These are phyloP conservation scores for Syngnathus typhle DNA, from an alignment of 2,113 vertebrate species.

Conservation along the genomic window DNA sequence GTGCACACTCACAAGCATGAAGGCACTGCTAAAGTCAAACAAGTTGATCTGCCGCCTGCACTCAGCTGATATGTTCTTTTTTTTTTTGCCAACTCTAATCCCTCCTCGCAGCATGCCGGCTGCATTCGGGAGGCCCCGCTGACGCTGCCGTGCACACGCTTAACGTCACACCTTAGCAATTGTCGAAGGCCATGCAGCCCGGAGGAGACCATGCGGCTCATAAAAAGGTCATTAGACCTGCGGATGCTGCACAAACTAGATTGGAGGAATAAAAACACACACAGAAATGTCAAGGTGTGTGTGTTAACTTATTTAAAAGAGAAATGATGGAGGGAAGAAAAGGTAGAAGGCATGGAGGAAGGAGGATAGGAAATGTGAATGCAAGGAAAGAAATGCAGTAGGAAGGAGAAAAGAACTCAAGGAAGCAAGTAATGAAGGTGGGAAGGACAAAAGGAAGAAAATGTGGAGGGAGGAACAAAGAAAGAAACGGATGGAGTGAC, in stretches of 20 bases:
- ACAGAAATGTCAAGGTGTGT: neutral
- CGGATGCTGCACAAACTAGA: constrained; percentile 13
- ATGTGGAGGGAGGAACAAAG: neutral
- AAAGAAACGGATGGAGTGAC: neutral
- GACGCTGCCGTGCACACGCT: constrained; percentile 29
- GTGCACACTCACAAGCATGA: neutral
- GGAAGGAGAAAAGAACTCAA: constrained; percentile 1
- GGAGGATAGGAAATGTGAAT: neutral
- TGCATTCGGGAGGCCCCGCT: constrained; percentile 29
- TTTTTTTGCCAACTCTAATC: constrained; percentile 32
- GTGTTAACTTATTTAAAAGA: constrained; percentile 6
- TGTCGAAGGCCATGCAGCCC: constrained; percentile 33
- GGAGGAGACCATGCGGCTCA: constrained; percentile 16
- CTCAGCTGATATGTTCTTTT: constrained; percentile 36
- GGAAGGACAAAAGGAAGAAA: neutral
- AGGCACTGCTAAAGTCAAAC: neutral
- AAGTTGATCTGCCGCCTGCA: constrained; percentile 16
- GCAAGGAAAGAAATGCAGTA: neutral
- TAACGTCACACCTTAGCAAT: constrained; percentile 34
- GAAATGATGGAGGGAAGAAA: neutral
- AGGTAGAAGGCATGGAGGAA: neutral
- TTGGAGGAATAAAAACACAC: constrained; percentile 10
- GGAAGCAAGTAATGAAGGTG: neutral
- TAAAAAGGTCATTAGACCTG: constrained; percentile 42
- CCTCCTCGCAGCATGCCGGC: constrained; percentile 27